phyloP scores from a whole-genome alignment of 2,113 vertebrate species.

The Ptilorrhoa leucosticta region DNA sequence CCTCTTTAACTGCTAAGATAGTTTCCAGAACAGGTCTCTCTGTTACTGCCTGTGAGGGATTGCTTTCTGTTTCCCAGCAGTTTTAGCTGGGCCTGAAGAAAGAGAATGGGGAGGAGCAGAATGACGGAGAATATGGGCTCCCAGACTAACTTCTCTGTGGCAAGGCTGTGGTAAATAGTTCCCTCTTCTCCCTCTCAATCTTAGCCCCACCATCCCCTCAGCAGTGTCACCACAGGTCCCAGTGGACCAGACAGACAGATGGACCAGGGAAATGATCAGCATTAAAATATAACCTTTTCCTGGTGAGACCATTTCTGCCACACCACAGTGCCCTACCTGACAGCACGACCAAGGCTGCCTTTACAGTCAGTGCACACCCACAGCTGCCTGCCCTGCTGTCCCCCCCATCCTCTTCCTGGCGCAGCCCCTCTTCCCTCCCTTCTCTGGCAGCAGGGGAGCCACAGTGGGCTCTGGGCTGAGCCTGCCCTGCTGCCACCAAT shows the following conservation, averaged over 20 bases:
- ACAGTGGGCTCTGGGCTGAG: not conserved
- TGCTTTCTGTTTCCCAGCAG: not conserved
- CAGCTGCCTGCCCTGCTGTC: not conserved
- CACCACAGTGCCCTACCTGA: not conserved
- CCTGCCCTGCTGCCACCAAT: not conserved
- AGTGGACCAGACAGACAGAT: not conserved
- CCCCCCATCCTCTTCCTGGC: not conserved
- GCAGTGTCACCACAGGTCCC: not conserved
- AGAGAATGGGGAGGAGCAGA: not conserved
- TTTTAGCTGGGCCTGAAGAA: not conserved
- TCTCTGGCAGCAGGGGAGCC: not conserved
- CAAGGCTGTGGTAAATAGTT: not conserved
- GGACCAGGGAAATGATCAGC: not conserved
- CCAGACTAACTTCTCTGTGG: accelerated
- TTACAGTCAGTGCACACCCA: not conserved
- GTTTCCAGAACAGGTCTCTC: not conserved
- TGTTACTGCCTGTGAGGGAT: not conserved
- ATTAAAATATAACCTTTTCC: not conserved
- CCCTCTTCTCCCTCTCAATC: not conserved
- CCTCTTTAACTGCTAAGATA: not conserved
- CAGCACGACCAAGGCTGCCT: not conserved
- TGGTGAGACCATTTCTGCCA: not conserved
- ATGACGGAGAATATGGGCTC: not conserved
- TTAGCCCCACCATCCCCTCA: not conserved
- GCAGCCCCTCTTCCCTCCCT: not conserved